phyloP scores from a whole-genome alignment of 1,140 invertebrate species.

The Drosophila sechellia region DNA sequence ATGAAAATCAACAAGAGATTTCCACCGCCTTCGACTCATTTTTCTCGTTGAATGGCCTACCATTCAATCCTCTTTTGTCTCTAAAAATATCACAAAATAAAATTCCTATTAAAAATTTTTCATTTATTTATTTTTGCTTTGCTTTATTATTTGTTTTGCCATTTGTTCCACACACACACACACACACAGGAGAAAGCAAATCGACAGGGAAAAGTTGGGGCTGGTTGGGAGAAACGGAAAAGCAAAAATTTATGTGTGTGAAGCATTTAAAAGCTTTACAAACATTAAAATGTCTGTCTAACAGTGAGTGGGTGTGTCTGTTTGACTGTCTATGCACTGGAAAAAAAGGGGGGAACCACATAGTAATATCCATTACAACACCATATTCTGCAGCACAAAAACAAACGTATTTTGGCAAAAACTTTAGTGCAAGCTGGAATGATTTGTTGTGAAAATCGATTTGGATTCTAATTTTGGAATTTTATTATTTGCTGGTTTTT shows the following conservation, averaged over 20 bases:
- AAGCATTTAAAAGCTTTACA: conserved; percentile 80
- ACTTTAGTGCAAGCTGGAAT: no score
- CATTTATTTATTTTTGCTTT: conserved; percentile 74
- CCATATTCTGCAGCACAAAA: no score
- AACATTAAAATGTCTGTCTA: conserved; percentile 82
- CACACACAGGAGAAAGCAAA: conserved; percentile 23
- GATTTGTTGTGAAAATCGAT: no score
- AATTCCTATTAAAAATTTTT: conserved; percentile 76
- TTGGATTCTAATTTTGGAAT: no score
- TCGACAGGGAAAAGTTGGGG: conserved; percentile 32
- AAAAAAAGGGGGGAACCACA: neutral
- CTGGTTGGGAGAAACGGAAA: conserved; percentile 29
- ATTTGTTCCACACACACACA: conserved; percentile 56
- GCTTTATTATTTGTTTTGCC: conserved; percentile 79
- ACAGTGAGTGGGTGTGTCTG: conserved; percentile 46
- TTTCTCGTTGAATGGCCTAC: neutral
- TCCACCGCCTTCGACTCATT: conserved; percentile 4
- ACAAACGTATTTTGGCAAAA: no score
- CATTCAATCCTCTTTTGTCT: conserved; percentile 52
- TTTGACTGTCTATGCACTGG: conserved; percentile 41
- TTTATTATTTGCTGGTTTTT: no score
- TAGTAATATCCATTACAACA: no score
- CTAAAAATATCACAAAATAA: conserved; percentile 69
- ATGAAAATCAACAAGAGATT: conserved; percentile 80
- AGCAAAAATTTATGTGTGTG: conserved; percentile 69